These are phyloP conservation scores for Hipparchia semele DNA, from an alignment of 2,888 invertebrate genomes.

Conservation along the genomic window DNA sequence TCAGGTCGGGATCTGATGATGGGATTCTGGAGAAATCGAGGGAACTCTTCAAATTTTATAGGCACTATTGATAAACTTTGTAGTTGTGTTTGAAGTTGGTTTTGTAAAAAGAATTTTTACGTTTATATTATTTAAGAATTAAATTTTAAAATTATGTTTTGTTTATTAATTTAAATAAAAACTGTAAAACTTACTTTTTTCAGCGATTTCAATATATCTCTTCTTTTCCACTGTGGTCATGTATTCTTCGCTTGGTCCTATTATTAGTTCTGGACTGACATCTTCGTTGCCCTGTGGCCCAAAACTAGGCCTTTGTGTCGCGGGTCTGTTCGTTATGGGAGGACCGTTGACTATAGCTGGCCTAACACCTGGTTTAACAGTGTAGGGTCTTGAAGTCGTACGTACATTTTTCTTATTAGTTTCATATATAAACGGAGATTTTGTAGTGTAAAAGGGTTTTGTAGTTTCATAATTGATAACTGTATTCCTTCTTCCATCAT, in stretches of 20 bases:
- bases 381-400: constrained; percentile 44
- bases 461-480: constrained; percentile 36
- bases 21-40: too few species aligned
- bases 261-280: constrained; percentile 52
- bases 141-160: too few species aligned
- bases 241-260: constrained; percentile 64
- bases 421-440: neutral
- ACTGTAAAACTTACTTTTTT: constrained; percentile 59
- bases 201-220: constrained; percentile 59
- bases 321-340: constrained; percentile 65
- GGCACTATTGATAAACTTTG: too few species aligned
- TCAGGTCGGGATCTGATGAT: too few species aligned
- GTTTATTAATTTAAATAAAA: too few species aligned
- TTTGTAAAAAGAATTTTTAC: too few species aligned
- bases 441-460: constrained; percentile 20
- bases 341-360: constrained; percentile 59
- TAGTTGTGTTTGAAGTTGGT: too few species aligned
- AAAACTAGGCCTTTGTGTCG: constrained; percentile 41
- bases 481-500: constrained; percentile 30
- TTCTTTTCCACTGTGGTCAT: constrained; percentile 62
- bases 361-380: constrained; percentile 59
- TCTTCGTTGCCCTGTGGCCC: constrained; percentile 40
- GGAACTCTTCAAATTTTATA: too few species aligned
- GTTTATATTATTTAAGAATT: too few species aligned
- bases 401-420: neutral